Conservation (phyloP, 2,113 vertebrate species). For the Macroglossus sobrinus region DNA sequence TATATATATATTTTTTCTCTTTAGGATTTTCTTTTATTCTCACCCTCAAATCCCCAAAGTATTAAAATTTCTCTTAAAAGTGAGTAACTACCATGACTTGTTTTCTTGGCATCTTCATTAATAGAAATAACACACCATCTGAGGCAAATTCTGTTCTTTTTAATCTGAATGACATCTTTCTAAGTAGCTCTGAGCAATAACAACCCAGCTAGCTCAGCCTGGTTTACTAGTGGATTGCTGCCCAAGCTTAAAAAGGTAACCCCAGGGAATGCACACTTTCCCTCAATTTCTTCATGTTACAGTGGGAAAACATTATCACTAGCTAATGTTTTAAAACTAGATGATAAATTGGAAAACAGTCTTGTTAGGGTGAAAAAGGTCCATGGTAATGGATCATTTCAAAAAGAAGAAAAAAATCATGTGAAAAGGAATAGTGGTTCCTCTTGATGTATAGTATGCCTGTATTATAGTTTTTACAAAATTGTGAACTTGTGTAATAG, state of each 20-base stretch:
- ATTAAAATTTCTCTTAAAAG: slow-evolving; percentile 2
- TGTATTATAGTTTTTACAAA: slow-evolving; percentile 93
- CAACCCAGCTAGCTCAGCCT: neutral
- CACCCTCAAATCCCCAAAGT: neutral
- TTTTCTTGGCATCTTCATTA: slow-evolving; percentile 46
- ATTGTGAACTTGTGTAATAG: slow-evolving; percentile 94
- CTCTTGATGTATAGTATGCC: slow-evolving; percentile 86
- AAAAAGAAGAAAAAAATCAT: slow-evolving; percentile 79
- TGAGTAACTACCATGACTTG: neutral
- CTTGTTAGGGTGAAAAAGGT: slow-evolving; percentile 49
- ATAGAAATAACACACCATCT: neutral
- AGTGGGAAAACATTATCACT: slow-evolving; percentile 2
- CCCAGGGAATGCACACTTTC: neutral
- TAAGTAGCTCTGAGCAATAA: neutral
- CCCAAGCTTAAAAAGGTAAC: neutral
- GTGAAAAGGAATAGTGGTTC: slow-evolving; percentile 85
- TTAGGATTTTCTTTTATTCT: neutral
- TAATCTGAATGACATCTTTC: neutral
- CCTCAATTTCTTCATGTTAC: neutral
- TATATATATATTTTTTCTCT: fast-evolving
- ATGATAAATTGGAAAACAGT: slow-evolving; percentile 23
- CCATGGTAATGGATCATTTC: slow-evolving; percentile 32
- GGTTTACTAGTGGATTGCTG: neutral
- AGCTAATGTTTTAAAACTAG: too few relatives aligned
- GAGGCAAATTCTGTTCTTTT: neutral